Conservation (phyloP, 2,888 invertebrate genomes). For the Trachelus stipa region DNA sequence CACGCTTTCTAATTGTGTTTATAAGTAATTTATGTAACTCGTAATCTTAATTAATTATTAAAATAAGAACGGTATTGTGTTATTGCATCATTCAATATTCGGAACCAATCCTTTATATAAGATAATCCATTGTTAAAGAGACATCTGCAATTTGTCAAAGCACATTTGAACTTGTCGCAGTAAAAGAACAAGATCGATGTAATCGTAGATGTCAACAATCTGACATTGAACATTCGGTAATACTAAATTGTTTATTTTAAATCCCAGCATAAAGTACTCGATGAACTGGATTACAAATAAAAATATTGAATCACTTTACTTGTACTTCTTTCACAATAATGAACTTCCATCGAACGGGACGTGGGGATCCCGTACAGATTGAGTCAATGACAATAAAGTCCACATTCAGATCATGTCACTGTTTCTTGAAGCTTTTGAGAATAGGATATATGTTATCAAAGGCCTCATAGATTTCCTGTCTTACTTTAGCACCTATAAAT, state of each 20-base stretch:
- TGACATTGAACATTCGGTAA: background rate
- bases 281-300: background rate
- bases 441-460: slow-evolving; percentile 97
- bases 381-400: background rate
- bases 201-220: background rate
- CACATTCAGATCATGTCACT: slow-evolving; percentile 52
- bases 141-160: background rate
- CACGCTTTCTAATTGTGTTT: background rate
- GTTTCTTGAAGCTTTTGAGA: slow-evolving; percentile 92
- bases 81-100: background rate
- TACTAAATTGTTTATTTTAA: background rate
- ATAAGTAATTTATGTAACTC: background rate
- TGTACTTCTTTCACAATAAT: background rate
- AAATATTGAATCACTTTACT: background rate
- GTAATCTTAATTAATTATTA: background rate
- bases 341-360: background rate
- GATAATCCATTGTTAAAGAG: background rate
- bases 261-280: background rate
- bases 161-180: background rate
- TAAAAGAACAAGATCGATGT: background rate
- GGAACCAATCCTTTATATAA: background rate
- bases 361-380: background rate
- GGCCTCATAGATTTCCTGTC: slow-evolving; percentile 94
- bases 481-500: slow-evolving; percentile 84
- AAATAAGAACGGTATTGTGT: background rate